Percentiles rank a stretch among this genome's conserved stretches.
These are phyloP conservation scores for Parapristionchus giblindavisi DNA, from an alignment of 2,888 invertebrate genomes.

Conservation along the genomic window DNA sequence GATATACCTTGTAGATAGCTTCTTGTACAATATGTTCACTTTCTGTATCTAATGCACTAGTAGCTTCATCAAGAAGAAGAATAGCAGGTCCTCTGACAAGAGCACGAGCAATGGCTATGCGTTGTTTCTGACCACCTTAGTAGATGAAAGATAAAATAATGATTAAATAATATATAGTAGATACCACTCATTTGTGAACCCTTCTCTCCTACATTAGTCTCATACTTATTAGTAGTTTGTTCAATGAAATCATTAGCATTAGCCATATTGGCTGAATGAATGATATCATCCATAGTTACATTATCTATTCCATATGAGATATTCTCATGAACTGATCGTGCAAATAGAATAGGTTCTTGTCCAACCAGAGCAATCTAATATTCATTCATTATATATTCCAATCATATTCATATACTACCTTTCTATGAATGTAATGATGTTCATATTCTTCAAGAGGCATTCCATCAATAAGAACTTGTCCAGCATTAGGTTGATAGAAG, in stretches of 20 bases:
- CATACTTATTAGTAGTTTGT: constrained; percentile 70
- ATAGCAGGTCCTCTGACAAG: constrained; percentile 63
- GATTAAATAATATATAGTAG: constrained; percentile 27
- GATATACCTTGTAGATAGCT: constrained; percentile 31
- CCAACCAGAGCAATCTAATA: constrained; percentile 70
- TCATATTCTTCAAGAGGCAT: constrained; percentile 70
- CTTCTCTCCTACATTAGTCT: constrained; percentile 72
- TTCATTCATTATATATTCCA: background rate
- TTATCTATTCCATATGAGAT: constrained; percentile 65
- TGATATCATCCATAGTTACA: constrained; percentile 38
- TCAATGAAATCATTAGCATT: constrained; percentile 72
- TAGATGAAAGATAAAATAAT: background rate
- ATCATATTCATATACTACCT: constrained; percentile 58
- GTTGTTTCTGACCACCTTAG: constrained; percentile 62
- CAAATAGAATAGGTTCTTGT: constrained; percentile 73
- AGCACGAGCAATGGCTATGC: constrained; percentile 64
- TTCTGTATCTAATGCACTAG: constrained; percentile 65
- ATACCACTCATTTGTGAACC: constrained; percentile 72
- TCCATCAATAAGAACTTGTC: constrained; percentile 71
- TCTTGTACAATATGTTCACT: constrained; percentile 62
- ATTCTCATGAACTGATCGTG: constrained; percentile 70
- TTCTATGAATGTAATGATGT: constrained; percentile 71
- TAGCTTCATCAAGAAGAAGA: constrained; percentile 66
- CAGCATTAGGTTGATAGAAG: constrained; percentile 71
- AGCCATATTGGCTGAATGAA: constrained; percentile 70